Conservation (phyloP, 2,888 invertebrate genomes). For the Drosophila robusta region DNA sequence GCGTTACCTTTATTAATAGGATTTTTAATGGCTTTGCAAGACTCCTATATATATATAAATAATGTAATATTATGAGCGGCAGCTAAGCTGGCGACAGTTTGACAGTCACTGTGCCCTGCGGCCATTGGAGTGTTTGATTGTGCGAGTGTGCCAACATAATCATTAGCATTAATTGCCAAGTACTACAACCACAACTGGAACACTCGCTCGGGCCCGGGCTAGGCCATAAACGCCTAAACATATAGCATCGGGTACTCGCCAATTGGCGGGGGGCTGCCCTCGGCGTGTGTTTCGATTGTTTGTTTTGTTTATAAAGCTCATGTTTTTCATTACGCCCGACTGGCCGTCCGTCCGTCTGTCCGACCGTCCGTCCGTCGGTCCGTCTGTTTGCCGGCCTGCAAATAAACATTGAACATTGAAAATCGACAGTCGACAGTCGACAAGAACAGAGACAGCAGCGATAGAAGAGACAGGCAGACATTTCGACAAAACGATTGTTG, state of each 20-base stretch:
- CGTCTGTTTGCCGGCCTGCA: conserved; percentile 41
- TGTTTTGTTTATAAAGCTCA: conserved; percentile 80
- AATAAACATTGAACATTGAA: conserved; percentile 62
- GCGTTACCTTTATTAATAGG: conserved; percentile 37
- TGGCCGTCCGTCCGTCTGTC: neutral
- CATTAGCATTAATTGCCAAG: conserved; percentile 57
- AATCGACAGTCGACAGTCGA: conserved; percentile 65
- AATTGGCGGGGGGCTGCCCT: conserved; percentile 24
- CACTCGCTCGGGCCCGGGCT: neutral
- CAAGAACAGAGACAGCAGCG: conserved; percentile 23
- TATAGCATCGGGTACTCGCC: conserved; percentile 3
- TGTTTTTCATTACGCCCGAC: conserved; percentile 67
- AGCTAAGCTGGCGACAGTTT: conserved; percentile 19
- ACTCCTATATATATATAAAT: conserved; percentile 27
- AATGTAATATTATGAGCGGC: conserved; percentile 19
- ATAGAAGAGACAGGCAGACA: conserved; percentile 21
- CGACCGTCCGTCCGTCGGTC: conserved; percentile 5
- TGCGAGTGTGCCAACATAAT: conserved; percentile 31
- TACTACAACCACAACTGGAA: conserved; percentile 22
- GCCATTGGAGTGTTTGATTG: conserved; percentile 4
- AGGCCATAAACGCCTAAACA: conserved; percentile 1
- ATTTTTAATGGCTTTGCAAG: conserved; percentile 29
- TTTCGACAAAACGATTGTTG: conserved; percentile 55
- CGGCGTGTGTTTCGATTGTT: conserved; percentile 71
- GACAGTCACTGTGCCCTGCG: conserved; percentile 11